These are phyloP conservation scores for Hipparchia semele DNA, from an alignment of 2,888 invertebrate genomes.

Conservation along the genomic window DNA sequence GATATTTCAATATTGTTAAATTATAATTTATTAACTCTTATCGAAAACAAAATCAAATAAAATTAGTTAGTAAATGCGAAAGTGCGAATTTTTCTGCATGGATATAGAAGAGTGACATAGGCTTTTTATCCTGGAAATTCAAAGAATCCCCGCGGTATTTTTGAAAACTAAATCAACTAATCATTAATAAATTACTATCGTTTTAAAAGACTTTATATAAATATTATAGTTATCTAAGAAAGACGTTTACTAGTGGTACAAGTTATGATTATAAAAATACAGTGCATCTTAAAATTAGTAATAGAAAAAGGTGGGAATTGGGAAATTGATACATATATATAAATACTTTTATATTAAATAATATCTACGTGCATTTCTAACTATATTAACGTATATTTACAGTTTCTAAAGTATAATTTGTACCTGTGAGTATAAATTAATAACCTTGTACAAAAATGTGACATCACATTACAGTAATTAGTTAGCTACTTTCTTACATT, in stretches of 20 bases:
- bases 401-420: background rate
- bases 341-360: background rate
- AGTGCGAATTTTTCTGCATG: no score
- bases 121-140: no score
- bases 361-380: background rate
- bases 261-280: background rate
- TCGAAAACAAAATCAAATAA: background rate
- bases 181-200: no score
- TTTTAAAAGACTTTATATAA: no score
- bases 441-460: background rate
- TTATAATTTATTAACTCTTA: background rate
- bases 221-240: background rate
- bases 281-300: background rate
- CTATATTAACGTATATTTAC: background rate
- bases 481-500: background rate
- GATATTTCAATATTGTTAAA: background rate
- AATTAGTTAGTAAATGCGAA: background rate
- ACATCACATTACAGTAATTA: background rate
- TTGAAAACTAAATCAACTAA: no score
- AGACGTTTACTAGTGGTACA: background rate
- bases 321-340: background rate
- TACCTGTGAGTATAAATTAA: background rate
- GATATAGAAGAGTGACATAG: no score
- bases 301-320: slow-evolving; percentile 12
- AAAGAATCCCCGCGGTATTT: no score